These are phyloP conservation scores for Spodoptera picta DNA, from an alignment of 2,888 invertebrate species.

Conservation along the genomic window DNA sequence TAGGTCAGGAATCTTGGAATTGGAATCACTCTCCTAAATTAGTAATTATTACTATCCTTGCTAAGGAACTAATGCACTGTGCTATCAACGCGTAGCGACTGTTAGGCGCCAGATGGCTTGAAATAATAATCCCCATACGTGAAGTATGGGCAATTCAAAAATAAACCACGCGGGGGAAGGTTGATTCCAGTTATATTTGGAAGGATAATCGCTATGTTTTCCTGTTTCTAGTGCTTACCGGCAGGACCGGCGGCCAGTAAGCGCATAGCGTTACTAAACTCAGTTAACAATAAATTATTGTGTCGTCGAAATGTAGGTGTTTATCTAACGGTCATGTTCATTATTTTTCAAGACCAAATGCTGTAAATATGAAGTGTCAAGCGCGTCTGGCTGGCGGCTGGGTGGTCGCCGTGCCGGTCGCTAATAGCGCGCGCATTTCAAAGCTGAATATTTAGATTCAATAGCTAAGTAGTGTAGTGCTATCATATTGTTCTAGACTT, in stretches of 20 bases:
- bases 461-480: slow-evolving; percentile 15
- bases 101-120: slow-evolving; percentile 75
- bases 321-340: slow-evolving; percentile 53
- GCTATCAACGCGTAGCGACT: slow-evolving; percentile 64
- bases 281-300: slow-evolving; percentile 45
- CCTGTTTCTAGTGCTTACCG: slow-evolving; percentile 58
- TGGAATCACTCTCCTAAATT: slow-evolving; percentile 61
- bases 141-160: slow-evolving; percentile 73
- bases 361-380: slow-evolving; percentile 39
- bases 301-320: slow-evolving; percentile 52
- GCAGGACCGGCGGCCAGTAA: slow-evolving; percentile 49
- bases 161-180: slow-evolving; percentile 85
- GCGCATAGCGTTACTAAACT: slow-evolving; percentile 45
- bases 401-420: slow-evolving; percentile 22
- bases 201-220: slow-evolving; percentile 66
- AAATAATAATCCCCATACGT: slow-evolving; percentile 81
- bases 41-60: slow-evolving; percentile 59
- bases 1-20: slow-evolving; percentile 79
- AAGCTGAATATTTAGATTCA: slow-evolving; percentile 30
- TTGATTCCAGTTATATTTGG: slow-evolving; percentile 78
- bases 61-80: slow-evolving; percentile 63
- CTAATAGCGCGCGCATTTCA: slow-evolving; percentile 20
- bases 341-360: slow-evolving; percentile 41
- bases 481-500: slow-evolving; percentile 47
- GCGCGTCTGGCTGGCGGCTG: slow-evolving; percentile 15